Base-by-base conservation (phyloP, 2,888 invertebrate species). In the Mesochorus sp. region DNA sequence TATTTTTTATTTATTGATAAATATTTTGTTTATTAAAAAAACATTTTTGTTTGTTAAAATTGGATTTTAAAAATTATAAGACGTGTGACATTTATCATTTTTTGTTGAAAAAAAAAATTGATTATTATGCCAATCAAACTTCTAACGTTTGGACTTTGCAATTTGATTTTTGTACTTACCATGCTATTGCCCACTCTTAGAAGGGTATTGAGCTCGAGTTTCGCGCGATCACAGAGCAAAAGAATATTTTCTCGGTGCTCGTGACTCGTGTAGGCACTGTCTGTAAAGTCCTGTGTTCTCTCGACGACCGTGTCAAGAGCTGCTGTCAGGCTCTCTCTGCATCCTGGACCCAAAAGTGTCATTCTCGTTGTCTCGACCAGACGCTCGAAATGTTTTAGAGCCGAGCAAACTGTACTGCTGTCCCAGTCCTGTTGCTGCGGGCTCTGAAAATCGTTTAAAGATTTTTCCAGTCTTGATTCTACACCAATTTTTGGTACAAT, bases 221-320 rank as follows among this genome's bases (percentile, higher is more conserved):
- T 96, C 88, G 97, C 95, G 87, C 97, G 94, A 91, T 99, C 98
- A 89, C 97, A 95, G 64, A 95, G 93, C 87, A 97, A 94, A 78
- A 99, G 93, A 89, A 99, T 98, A 90, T 97, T 96, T 92, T 99
- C 98, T 80, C 99, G 94, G 92, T 98, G 98, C 89, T 98, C 98
- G 92, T 99, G 98, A 84, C 96, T 96, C 80, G 99, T 99, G 92
- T 99, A 99, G 81, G 99, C 98, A 82, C 99, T 99, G 93, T 99
- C 99, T 64, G 99, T 99, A 92, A 99, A 99, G 93, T 99, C 99
- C 93, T 97, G 97, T 80, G 98, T 98, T 89, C 98, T 95, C 92
- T 99, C 99, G 80, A 98, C 94, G 76, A 98, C 95, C 81, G 97
- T 95, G 86, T 99, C 97, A 88, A 99, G 93, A 76, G 98, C 97